These are phyloP conservation scores for Anthrax anthrax DNA, from an alignment of 2,888 invertebrate genomes.

Conservation along the genomic window DNA sequence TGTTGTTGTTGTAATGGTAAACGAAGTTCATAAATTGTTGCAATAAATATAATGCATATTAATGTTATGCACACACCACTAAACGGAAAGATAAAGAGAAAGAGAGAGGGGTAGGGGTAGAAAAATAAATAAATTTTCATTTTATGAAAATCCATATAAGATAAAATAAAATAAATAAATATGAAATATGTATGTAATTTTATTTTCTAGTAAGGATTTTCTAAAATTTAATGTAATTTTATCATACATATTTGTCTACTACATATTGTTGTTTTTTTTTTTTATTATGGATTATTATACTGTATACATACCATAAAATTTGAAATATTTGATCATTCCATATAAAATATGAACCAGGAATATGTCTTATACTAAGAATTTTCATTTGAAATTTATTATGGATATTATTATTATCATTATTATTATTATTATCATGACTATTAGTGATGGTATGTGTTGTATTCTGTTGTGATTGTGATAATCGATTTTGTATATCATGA, in stretches of 20 bases:
- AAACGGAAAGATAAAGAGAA: neutral
- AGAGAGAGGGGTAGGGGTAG: no score
- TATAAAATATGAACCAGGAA: constrained; percentile 53
- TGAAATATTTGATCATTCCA: constrained; percentile 50
- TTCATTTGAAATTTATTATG: constrained; percentile 18
- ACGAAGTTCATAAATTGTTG: constrained; percentile 49
- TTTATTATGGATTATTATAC: no score
- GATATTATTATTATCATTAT: no score
- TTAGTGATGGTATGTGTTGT: neutral
- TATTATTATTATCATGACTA: no score
- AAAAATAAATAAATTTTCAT: neutral
- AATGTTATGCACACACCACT: constrained; percentile 5
- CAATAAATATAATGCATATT: constrained; percentile 37
- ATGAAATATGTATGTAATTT: no score
- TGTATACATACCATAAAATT: constrained; percentile 43
- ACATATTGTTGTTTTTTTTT: no score
- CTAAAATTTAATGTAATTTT: no score
- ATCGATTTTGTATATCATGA: constrained; percentile 27
- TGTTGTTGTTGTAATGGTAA: constrained; percentile 15
- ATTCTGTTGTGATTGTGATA: constrained; percentile 17
- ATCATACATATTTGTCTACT: neutral
- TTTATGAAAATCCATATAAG: neutral
- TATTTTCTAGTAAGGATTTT: no score
- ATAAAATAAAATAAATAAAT: no score
- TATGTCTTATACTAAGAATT: constrained; percentile 46